Evolutionary conservation across 2,797 vertebrate species (phyloP).

Genomic region (Discoglossus pictus): DNA sequence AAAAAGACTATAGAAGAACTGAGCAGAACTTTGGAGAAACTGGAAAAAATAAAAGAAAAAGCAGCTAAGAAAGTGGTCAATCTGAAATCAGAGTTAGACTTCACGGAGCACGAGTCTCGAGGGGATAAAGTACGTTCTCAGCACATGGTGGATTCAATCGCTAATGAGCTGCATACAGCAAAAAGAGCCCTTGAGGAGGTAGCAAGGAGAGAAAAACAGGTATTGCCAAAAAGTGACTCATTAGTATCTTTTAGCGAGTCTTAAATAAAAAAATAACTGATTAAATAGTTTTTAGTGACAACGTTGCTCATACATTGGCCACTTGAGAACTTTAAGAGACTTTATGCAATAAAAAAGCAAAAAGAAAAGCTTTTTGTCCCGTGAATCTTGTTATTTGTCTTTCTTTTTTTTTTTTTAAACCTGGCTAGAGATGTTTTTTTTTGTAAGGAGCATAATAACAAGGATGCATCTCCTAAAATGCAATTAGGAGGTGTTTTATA

Average conservation of each 20-base stretch:
- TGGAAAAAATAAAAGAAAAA: conserved; percentile 56
- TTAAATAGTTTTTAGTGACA: conserved; percentile 56
- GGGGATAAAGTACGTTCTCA: conserved; percentile 39
- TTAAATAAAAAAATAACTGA: conserved; percentile 55
- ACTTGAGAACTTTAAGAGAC: conserved; percentile 57
- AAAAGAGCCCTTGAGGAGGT: conserved; percentile 61
- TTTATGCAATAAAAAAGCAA: conserved; percentile 54
- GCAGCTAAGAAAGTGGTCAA: conserved; percentile 52
- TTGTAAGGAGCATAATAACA: conserved; percentile 46
- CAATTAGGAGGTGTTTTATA: conserved; percentile 53
- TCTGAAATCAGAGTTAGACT: conserved; percentile 54
- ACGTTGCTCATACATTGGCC: conserved; percentile 45
- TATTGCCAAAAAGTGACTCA: conserved; percentile 57
- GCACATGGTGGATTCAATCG: conserved; percentile 48
- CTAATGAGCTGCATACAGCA: conserved; percentile 56
- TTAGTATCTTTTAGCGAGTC: conserved; percentile 58
- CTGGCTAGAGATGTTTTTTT: conserved; percentile 16
- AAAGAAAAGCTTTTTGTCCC: conserved; percentile 54
- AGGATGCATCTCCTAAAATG: conserved; percentile 45
- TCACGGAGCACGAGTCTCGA: conserved; percentile 36
- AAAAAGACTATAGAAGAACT: conserved; percentile 51
- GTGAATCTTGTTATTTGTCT: conserved; percentile 35
- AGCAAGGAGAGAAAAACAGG: conserved; percentile 47
- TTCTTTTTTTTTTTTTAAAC: conserved; percentile 18
- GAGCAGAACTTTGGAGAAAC: conserved; percentile 55